Evolutionary conservation across 2,797 vertebrate genomes (phyloP), one percentile per base, ranked within the genome.

Genomic region (Sebastes miniatus): DNA sequence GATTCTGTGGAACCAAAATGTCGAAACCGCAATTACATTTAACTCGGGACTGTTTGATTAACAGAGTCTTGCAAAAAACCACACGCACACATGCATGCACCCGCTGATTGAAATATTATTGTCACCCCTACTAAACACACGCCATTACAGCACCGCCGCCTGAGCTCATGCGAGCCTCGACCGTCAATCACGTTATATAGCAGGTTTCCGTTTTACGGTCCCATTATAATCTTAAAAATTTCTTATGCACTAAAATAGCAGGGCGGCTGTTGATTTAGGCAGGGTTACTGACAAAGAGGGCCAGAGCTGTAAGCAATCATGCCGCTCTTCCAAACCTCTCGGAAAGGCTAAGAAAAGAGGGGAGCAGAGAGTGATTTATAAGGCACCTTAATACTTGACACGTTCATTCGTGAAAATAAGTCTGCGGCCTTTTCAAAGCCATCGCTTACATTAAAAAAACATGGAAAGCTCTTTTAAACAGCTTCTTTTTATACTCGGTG

Each of bases 381-480:
- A 79, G 83, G 79, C 80, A 87, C 87, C 90, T 94, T 91, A 91
- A 93, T 81, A 83, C 88, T 89, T 89, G 93, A 93, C 91, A 86
- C 86, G 81, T 88, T 92, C 86, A 90, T 90, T 91, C 61, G 89
- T 86, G 88, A 93, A 93, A 95, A 92, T 84, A 91, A 89, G 89
- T 90, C 88, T 89, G 89, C 36, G 79, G 89, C 91, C 89, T 81
- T 92, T 92, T 39, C 91, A 93, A 90, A 94, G 86, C 77, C 73
- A 22, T 87, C 39, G 73, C 82, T 83, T 84, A 73, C 84, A 86
- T 90, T 90, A 85, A 81, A 84, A 89, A 59, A 65, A 77, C 78
- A 88, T 72, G 79, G 83, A 89, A 93, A 84, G 79, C 83, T 88
- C 87, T 84, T 91, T 90, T 87, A 89, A 83, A 69, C 68, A 34